These are phyloP conservation scores for Clinocottus analis DNA, from an alignment of 2,113 vertebrate species.

Conservation along the genomic window DNA sequence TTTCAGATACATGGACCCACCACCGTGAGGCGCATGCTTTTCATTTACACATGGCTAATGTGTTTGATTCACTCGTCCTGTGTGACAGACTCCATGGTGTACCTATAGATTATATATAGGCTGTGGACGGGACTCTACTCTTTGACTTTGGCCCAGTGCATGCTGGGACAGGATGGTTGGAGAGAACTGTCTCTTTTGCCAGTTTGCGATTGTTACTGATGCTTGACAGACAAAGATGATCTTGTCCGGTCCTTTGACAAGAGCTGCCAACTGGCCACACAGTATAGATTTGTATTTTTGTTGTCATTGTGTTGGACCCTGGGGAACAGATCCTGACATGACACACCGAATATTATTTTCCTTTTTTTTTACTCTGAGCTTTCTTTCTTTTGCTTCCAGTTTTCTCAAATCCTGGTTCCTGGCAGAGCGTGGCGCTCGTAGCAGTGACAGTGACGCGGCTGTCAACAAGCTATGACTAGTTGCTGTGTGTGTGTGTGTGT, in stretches of 20 bases:
- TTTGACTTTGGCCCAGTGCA: too few species aligned
- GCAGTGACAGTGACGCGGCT: conserved; percentile 20
- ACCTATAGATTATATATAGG: too few species aligned
- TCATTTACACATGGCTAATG: too few species aligned
- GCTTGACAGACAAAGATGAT: conserved; percentile 29
- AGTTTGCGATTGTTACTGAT: neutral
- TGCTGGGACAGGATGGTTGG: neutral
- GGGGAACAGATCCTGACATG: neutral
- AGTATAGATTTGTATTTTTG: neutral
- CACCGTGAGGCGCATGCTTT: too few species aligned
- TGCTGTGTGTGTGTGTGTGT: neutral
- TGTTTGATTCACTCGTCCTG: too few species aligned
- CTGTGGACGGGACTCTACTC: too few species aligned
- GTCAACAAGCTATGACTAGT: conserved; percentile 17
- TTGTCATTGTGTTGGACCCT: neutral
- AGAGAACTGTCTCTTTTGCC: conserved; percentile 1
- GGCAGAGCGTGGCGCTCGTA: neutral
- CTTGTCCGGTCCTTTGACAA: conserved; percentile 8
- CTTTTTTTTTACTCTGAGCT: neutral
- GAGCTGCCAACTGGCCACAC: conserved; percentile 3
- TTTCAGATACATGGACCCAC: too few species aligned
- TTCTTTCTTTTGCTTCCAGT: neutral
- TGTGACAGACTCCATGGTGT: too few species aligned
- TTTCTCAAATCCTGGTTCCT: neutral
- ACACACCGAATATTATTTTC: neutral